A percentile compares a stretch with the other conserved stretches of the same genome.
Conservation (phyloP, 1,140 invertebrate genomes). For the Chionoecetes opilio region DNA sequence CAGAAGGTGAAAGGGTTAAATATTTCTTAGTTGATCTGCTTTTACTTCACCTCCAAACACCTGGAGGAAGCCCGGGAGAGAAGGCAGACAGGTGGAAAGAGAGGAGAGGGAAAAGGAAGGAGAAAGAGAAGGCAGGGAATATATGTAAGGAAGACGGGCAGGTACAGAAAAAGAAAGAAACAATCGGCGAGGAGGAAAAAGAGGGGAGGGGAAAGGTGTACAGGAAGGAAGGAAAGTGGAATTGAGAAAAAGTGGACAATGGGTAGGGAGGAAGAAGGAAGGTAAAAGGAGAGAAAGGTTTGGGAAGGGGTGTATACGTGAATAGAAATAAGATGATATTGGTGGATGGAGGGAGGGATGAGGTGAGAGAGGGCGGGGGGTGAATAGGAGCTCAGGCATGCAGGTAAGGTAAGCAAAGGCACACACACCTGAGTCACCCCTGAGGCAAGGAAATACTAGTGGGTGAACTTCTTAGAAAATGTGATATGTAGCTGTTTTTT, state of each 20-base stretch:
- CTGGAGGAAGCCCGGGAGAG: not conserved
- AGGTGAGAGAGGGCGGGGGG: not conserved
- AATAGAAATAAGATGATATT: too few species aligned
- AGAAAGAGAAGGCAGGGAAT: not conserved
- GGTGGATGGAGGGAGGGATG: not conserved
- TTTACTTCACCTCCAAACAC: slow-evolving; percentile 4
- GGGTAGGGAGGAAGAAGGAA: not conserved
- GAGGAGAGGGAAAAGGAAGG: not conserved
- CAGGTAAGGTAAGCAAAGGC: not conserved
- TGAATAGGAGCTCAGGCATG: not conserved
- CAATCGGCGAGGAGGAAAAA: not conserved
- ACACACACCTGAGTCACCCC: slow-evolving; percentile 5
- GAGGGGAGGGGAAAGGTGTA: not conserved
- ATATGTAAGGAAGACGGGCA: too few species aligned
- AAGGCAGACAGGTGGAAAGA: slow-evolving; percentile 6
- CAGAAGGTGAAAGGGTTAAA: not conserved
- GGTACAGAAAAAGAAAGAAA: not conserved
- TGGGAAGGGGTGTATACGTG: too few species aligned
- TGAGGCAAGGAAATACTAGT: not conserved
- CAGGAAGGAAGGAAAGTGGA: not conserved
- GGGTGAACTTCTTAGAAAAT: not conserved
- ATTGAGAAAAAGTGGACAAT: not conserved
- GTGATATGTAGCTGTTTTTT: not conserved
- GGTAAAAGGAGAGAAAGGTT: too few species aligned
- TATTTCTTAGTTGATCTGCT: not conserved